Evolutionary conservation across 64 coral and sea anemone species (phyloP).

Genomic region (Dendronephthya gigantea): DNA sequence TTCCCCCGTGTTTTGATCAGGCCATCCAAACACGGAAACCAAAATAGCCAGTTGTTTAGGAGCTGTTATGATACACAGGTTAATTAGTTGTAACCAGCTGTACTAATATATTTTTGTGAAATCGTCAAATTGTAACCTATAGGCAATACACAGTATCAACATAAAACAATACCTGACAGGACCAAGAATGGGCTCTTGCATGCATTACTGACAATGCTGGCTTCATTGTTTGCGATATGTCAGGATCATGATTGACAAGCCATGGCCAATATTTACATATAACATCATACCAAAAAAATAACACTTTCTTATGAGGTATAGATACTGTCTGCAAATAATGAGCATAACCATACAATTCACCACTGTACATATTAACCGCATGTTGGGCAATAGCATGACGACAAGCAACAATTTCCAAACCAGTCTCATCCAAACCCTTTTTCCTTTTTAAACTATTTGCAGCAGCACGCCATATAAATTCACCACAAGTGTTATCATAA

Average conservation of each 20-base stretch:
- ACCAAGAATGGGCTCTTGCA: background rate
- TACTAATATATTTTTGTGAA: too few relatives aligned
- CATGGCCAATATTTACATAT: background rate
- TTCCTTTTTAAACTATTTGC: background rate
- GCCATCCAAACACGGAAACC: too few relatives aligned
- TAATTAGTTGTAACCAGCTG: too few relatives aligned
- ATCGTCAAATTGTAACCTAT: too few relatives aligned
- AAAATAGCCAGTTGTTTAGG: too few relatives aligned
- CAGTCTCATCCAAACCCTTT: background rate
- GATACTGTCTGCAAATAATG: slow-evolving; percentile 2
- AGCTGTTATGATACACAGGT: too few relatives aligned
- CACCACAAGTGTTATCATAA: background rate
- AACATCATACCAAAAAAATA: background rate
- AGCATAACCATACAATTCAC: slow-evolving; percentile 6
- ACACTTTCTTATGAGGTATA: background rate
- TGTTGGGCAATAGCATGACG: background rate
- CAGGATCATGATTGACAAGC: background rate
- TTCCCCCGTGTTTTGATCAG: too few relatives aligned
- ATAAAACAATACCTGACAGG: background rate
- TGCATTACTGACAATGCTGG: slow-evolving; percentile 4
- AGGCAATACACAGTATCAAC: too few relatives aligned
- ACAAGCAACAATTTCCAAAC: background rate
- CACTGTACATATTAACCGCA: background rate
- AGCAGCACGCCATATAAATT: background rate
- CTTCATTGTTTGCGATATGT: background rate